phyloP scores from a whole-genome alignment of 2,797 vertebrate species.

The Poeciliopsis infans region DNA sequence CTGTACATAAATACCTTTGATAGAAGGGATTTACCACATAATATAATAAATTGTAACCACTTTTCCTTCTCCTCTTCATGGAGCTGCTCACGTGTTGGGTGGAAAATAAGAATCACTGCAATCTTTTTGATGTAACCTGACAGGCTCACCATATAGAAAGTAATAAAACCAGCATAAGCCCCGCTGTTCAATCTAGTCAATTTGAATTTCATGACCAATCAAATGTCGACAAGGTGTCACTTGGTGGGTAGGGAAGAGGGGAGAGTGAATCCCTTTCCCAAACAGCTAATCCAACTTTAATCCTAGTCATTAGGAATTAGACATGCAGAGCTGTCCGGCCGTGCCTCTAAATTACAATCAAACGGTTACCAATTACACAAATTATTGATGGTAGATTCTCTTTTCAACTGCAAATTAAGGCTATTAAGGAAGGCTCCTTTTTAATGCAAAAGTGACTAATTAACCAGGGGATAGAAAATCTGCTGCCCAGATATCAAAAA shows the following conservation, averaged over 20 bases:
- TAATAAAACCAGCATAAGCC: conserved; percentile 68
- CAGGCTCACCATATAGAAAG: conserved; percentile 60
- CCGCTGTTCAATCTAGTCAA: conserved; percentile 75
- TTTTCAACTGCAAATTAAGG: conserved; percentile 99
- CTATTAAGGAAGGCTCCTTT: conserved; percentile 99
- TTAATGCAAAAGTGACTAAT: conserved; percentile 99
- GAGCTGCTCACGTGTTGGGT: conserved; percentile 26
- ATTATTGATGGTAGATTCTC: conserved; percentile 99
- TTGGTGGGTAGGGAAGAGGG: conserved; percentile 80
- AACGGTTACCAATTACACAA: conserved; percentile 99
- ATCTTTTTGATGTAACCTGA: conserved; percentile 66
- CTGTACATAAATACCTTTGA: conserved; percentile 65
- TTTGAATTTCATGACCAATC: conserved; percentile 89
- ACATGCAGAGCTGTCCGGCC: conserved; percentile 99
- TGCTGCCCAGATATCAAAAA: conserved; percentile 99
- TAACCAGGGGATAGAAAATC: conserved; percentile 99
- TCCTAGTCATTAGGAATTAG: conserved; percentile 99
- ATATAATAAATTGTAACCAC: conserved; percentile 58
- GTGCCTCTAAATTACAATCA: conserved; percentile 99
- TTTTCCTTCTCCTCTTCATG: conserved; percentile 48
- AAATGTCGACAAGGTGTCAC: conserved; percentile 97
- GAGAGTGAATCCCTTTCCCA: conserved; percentile 92
- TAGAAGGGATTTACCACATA: conserved; percentile 65
- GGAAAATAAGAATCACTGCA: conserved; percentile 47
- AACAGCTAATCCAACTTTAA: conserved; percentile 99